A percentile compares a stretch with the other conserved stretches of the same genome.
phyloP scores from a whole-genome alignment of 2,797 vertebrate genomes.

The Sardinella longiceps region DNA sequence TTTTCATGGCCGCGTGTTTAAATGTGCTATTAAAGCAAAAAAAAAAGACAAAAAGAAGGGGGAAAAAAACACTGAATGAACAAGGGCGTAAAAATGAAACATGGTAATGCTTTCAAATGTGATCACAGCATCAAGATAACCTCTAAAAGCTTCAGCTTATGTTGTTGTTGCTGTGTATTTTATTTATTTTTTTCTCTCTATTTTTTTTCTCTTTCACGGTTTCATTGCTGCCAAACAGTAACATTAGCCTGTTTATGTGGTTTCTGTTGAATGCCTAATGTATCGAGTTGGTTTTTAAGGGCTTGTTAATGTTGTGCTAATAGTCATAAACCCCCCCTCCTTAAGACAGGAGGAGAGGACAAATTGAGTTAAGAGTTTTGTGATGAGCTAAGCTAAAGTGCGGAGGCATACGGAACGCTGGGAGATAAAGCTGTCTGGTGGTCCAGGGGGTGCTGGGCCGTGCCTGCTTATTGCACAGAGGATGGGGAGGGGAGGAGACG shows the following conservation, averaged over 20 bases:
- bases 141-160: not conserved
- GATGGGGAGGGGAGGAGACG: not conserved
- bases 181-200: not conserved
- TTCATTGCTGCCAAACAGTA: conserved; percentile 44
- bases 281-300: conserved; percentile 49
- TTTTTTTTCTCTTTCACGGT: not conserved
- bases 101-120: not conserved
- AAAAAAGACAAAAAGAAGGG: not conserved
- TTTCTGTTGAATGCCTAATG: conserved; percentile 50
- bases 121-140: not conserved
- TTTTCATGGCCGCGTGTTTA: conserved; percentile 2
- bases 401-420: conserved; percentile 49
- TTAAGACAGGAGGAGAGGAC: conserved; percentile 56
- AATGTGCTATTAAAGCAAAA: conserved; percentile 6
- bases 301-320: conserved; percentile 57
- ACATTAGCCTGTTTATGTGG: conserved; percentile 53
- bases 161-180: conserved; percentile 35
- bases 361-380: conserved; percentile 54
- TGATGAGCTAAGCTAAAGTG: conserved; percentile 61
- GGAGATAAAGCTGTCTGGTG: conserved; percentile 48
- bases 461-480: not conserved
- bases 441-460: conserved; percentile 40
- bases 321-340: conserved; percentile 46
- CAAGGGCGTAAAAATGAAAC: not conserved
- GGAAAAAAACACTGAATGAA: not conserved